Evolutionary conservation across 2,113 vertebrate genomes (phyloP), one percentile per base, ranked within the genome.

Genomic region (Motacilla alba): DNA sequence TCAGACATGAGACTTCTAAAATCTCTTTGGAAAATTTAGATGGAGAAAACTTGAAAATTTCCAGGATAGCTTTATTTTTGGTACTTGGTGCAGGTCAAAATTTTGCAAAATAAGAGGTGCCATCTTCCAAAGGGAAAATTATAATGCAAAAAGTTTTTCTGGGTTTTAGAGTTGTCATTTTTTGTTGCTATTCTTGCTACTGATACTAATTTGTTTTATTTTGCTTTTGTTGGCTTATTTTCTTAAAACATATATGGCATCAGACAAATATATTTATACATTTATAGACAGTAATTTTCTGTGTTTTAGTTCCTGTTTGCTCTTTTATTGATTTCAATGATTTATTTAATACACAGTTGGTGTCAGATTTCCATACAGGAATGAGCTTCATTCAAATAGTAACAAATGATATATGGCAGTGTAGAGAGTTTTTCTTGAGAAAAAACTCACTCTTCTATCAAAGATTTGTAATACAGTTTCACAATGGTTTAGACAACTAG

Each of bases 121-220:
- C 10, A 28, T 18, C 2, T 75, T 18, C 7, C 16, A 66, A 77
- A 63, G 8, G 2, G 9, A 82, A 75, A 75, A 60, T 35, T 4
- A 41, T 19, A 66, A 62, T 28, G 27, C 0, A 0, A 74, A 53
- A 58, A 31, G 1, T 1, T 39, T 83, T 60, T 9, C 9, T 50
- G 11, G 0, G 31, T 43, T 47, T 69, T 39, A 1, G 31, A 56
- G 22, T 27, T 2, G 2, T 16, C 6, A 12, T 14, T 80, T 64
- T 53, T 46, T 35, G 2, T 58, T 27, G 2, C 6, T n/a, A 3
- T 9, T 70, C 3, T 23, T 72, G 19, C 20, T 68, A 4, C 14
- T 44, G 3, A 22, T 39, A 11, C 22, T 47, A 33, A 13, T 46
- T 33, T 39, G 11, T 26, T 26, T 49, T 35, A 39, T 35, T 56